phyloP scores from a whole-genome alignment of 1,140 invertebrate genomes.

The Asobara japonica region DNA sequence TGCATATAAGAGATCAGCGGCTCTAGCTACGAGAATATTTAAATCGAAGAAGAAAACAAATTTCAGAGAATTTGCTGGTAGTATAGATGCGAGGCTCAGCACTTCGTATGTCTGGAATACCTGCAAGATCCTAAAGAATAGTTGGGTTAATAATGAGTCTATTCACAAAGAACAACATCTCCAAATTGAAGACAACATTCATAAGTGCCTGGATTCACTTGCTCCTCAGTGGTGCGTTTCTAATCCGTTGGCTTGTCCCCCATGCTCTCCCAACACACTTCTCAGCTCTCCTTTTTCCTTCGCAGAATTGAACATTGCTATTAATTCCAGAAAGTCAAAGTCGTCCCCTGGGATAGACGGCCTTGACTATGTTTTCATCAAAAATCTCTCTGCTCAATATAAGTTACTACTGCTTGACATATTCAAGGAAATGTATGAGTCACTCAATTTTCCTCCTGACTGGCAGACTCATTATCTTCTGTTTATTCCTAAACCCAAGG shows the following conservation, averaged over 20 bases:
- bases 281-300: background rate
- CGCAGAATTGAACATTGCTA: background rate
- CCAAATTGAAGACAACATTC: background rate
- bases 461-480: background rate
- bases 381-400: background rate
- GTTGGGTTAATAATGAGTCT: background rate
- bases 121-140: background rate
- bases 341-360: slow-evolving; percentile 18
- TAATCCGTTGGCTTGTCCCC: background rate
- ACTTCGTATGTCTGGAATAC: background rate
- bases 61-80: background rate
- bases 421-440: background rate
- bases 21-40: background rate
- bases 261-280: background rate
- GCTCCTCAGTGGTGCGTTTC: background rate
- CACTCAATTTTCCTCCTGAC: background rate
- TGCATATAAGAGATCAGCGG: slow-evolving; percentile 5
- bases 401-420: background rate
- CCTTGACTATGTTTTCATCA: background rate
- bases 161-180: background rate
- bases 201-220: background rate
- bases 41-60: background rate
- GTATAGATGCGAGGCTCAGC: background rate
- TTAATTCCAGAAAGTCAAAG: background rate
- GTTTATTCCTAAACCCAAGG: background rate